A percentile compares a stretch with the other conserved stretches of the same genome.
Conservation (phyloP, 2,888 invertebrate genomes). For the Formica aserva region DNA sequence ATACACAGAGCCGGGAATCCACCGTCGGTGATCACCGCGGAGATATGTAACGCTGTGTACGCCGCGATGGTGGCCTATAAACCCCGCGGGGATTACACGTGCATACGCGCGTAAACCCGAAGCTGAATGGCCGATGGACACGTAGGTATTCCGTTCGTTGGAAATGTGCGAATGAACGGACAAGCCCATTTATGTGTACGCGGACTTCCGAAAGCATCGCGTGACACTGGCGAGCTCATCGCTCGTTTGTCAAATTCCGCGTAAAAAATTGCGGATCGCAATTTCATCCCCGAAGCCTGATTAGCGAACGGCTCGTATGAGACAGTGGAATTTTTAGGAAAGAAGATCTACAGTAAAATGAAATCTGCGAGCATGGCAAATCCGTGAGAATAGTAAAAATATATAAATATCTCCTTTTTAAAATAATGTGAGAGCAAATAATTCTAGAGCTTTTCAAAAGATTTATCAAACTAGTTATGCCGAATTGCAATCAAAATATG, state of each 20-base stretch:
- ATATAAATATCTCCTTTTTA: background rate
- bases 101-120: slow-evolving; percentile 78
- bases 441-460: background rate
- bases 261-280: slow-evolving; percentile 33
- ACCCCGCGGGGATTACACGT: slow-evolving; percentile 81
- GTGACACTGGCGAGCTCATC: slow-evolving; percentile 31
- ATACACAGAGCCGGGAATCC: slow-evolving; percentile 60
- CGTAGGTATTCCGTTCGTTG: slow-evolving; percentile 75
- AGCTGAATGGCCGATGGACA: slow-evolving; percentile 71
- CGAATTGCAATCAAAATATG: background rate
- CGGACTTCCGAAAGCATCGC: slow-evolving; percentile 47
- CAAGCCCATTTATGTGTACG: slow-evolving; percentile 68
- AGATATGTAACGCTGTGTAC: slow-evolving; percentile 68
- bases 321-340: background rate
- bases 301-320: slow-evolving; percentile 21
- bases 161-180: slow-evolving; percentile 77
- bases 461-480: background rate
- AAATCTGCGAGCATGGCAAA: background rate
- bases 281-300: slow-evolving; percentile 33
- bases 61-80: slow-evolving; percentile 78
- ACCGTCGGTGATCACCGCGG: slow-evolving; percentile 70
- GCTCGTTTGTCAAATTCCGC: slow-evolving; percentile 47
- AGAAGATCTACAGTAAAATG: background rate
- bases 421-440: background rate
- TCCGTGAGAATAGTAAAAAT: background rate